Evolutionary conservation across 2,888 invertebrate species (phyloP).

Genomic region (Drosophila gaucha): DNA sequence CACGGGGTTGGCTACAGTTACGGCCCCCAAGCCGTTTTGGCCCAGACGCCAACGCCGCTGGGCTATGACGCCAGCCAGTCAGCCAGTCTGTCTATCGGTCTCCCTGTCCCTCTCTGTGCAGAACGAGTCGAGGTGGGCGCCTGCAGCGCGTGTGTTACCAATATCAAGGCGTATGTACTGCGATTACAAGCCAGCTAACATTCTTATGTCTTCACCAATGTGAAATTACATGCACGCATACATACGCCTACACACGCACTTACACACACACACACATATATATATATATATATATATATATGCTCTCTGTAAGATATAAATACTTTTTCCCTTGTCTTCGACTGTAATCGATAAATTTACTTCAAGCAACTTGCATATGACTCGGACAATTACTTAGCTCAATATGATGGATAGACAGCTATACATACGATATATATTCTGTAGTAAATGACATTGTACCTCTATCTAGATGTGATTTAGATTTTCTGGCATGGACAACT

Average conservation of each 20-base stretch:
- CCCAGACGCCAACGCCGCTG: conserved; percentile 31
- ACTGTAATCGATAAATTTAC: conserved; percentile 59
- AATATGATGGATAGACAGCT: conserved; percentile 33
- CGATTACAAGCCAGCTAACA: conserved; percentile 58
- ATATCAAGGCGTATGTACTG: conserved; percentile 48
- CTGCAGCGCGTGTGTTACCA: conserved; percentile 51
- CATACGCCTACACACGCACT: conserved; percentile 2
- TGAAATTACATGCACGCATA: conserved; percentile 20
- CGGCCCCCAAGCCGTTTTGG: too few species aligned
- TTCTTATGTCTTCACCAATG: conserved; percentile 68
- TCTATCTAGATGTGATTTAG: not conserved
- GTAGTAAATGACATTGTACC: not conserved
- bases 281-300: not conserved
- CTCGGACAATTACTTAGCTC: conserved; percentile 34
- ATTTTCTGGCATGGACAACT: not conserved
- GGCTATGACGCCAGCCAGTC: conserved; percentile 62
- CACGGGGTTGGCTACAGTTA: conserved; percentile 23
- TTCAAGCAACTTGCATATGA: conserved; percentile 46
- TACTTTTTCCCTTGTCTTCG: conserved; percentile 1
- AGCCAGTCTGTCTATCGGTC: conserved; percentile 13
- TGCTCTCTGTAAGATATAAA: conserved; percentile 14
- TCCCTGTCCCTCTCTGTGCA: conserved; percentile 1
- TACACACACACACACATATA: conserved; percentile 1
- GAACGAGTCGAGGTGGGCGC: conserved; percentile 44
- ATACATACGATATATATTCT: not conserved